Evolutionary conservation across 2,888 invertebrate species (phyloP).

Genomic region (Hydrotaea cyrtoneurina): DNA sequence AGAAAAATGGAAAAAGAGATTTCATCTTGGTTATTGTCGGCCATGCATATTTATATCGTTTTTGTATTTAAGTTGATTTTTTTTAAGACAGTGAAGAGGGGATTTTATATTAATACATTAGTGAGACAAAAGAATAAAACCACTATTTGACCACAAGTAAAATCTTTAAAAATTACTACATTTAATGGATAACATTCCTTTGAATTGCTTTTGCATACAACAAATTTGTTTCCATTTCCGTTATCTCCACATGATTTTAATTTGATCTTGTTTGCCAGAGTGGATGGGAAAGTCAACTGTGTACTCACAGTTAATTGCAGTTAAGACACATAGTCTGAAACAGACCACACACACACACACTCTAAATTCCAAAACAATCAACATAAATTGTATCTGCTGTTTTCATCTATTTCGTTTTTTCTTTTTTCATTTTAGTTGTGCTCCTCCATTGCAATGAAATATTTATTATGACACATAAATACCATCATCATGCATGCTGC

Average conservation of each 20-base stretch:
- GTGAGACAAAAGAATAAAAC: background rate
- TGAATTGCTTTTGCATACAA: background rate
- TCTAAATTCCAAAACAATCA: slow-evolving; percentile 63
- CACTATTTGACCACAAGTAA: no score
- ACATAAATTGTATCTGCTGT: slow-evolving; percentile 54
- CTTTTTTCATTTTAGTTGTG: slow-evolving; percentile 46
- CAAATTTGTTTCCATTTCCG: background rate
- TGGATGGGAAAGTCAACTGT: no score
- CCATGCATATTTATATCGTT: slow-evolving; percentile 10
- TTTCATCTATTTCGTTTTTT: background rate
- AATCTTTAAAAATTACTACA: no score
- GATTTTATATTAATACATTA: background rate
- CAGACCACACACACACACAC: background rate
- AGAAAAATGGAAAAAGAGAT: slow-evolving; percentile 46
- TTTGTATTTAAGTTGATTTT: background rate
- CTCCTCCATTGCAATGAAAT: slow-evolving; percentile 61
- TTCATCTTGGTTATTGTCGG: slow-evolving; percentile 4
- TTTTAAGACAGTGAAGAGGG: background rate
- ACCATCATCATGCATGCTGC: slow-evolving; percentile 59
- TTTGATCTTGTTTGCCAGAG: background rate
- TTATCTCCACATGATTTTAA: background rate
- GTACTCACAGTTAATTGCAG: slow-evolving; percentile 20
- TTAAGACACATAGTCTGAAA: slow-evolving; percentile 24
- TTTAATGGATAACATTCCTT: no score
- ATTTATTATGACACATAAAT: slow-evolving; percentile 71